Evolutionary conservation across 35 echinoderm and acorn worm species (phyloP).

Genomic region (Ophioderma brevispina): DNA sequence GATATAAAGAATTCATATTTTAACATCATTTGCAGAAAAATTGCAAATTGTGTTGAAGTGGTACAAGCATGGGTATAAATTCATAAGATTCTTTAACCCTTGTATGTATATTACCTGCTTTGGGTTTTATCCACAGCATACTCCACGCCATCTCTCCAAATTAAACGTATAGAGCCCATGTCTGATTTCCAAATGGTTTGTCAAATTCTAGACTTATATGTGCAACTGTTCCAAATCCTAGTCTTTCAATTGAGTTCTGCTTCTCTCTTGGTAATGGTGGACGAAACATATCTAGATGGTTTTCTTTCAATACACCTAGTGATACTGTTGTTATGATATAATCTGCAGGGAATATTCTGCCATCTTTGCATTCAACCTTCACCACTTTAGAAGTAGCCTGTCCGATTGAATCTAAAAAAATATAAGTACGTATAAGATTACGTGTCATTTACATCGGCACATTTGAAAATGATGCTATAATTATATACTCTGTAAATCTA

Average conservation of each 20-base stretch:
- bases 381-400: neutral
- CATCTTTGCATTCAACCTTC: neutral
- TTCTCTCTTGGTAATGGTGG: conserved; percentile 55
- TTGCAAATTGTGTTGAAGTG: too few species aligned
- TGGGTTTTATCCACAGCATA: neutral
- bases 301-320: conserved; percentile 52
- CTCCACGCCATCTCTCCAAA: neutral
- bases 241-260: conserved; percentile 20
- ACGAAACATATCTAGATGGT: conserved; percentile 29
- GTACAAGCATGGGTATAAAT: too few species aligned
- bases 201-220: conserved; percentile 54
- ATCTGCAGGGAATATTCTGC: conserved; percentile 10
- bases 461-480: too few species aligned
- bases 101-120: too few species aligned
- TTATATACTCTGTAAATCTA: too few species aligned
- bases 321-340: conserved; percentile 68
- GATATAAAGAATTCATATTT: too few species aligned
- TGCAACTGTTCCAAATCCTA: conserved; percentile 56
- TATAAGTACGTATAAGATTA: neutral
- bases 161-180: neutral
- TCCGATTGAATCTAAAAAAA: neutral
- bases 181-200: conserved; percentile 17
- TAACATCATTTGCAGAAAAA: too few species aligned
- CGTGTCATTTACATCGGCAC: too few species aligned
- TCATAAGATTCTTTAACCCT: too few species aligned